Conservation (phyloP, 1,140 invertebrate genomes). For the Conus betulinus region DNA sequence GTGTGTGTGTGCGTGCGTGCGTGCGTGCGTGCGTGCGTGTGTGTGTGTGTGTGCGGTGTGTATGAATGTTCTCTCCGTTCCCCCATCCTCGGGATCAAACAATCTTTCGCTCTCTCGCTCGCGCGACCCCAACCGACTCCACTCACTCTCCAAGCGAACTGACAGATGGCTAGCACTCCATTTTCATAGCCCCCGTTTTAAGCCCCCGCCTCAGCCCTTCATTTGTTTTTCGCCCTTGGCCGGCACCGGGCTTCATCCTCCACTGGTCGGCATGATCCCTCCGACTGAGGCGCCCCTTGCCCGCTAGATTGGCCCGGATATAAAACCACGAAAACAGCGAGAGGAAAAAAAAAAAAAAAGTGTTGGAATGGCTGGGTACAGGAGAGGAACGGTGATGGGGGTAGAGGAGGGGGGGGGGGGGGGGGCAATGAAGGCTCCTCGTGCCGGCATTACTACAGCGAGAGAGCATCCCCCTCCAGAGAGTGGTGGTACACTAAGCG, state of each 20-base stretch:
- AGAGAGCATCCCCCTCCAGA: too few species aligned
- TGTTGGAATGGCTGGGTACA: not conserved
- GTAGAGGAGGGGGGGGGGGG: not conserved
- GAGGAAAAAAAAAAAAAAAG: not conserved
- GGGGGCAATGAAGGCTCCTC: too few species aligned
- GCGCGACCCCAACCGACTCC: not conserved
- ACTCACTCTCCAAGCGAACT: not conserved
- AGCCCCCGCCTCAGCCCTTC: conserved; percentile 8
- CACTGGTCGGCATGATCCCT: conserved; percentile 6
- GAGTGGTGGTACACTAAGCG: too few species aligned
- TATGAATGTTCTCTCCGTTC: too few species aligned
- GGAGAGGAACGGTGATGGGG: not conserved
- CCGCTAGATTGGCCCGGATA: conserved; percentile 2
- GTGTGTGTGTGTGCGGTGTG: too few species aligned
- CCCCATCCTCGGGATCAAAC: too few species aligned
- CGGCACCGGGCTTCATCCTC: not conserved
- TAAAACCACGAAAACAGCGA: not conserved
- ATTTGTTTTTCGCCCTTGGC: conserved; percentile 25
- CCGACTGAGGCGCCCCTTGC: not conserved
- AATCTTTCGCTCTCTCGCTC: too few species aligned
- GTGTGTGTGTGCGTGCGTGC: too few species aligned
- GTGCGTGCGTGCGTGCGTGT: too few species aligned
- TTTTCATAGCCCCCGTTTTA: conserved; percentile 12
- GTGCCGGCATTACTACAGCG: too few species aligned
- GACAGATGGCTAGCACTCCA: conserved; percentile 22